Evolutionary conservation across 2,113 vertebrate species (phyloP), one percentile per base, ranked within the genome.

Genomic region (Entomyzon cyanotis): DNA sequence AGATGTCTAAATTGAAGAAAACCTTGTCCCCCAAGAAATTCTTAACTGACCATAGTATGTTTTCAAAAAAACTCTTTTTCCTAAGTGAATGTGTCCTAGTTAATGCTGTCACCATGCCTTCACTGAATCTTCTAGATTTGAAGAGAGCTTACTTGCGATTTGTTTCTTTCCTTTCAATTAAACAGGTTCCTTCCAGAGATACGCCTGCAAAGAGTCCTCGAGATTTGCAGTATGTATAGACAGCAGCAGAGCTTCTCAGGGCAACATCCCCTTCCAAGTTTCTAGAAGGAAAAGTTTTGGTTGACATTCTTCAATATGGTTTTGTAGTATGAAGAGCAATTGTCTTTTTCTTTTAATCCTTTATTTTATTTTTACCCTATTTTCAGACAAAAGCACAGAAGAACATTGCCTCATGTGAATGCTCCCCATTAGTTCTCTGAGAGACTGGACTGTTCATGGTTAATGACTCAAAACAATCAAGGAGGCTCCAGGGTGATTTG

Each of bases 141-240:
- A 50, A 53, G 41, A 37, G 33, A 44, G 96, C 98, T 93, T 97
- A 99, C 99, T 99, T 99, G 96, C 98, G 98, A 96, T 99, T 99
- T 41, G 99, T 98, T 28, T 99, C 99, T 92, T 99, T 99, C 95
- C 99, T 98, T 95, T 99, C 99, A 24, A 99, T 99, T 65, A 99
- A 97, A 85, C 98, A 99, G 15, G 99, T 99, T 23, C 99, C 99
- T 95, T 99, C 99, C 49, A 99, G 93, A 28, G 99, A 99, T 21
- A 99, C 97, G 4, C 99, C 99, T 9, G 99, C 99, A 27, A 99
- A 99, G 68, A 99, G 96, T 4, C 99, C 99, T 67, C 99, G 97
- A 53, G 99, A 99, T 41, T 98, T 98, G 96, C 99, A 99, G 95
- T 99, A 99, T 0, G 99, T 99, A 53, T 98, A 99, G 82, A 99